phyloP scores from a whole-genome alignment of 2,888 invertebrate species.

The Thecophora atra region DNA sequence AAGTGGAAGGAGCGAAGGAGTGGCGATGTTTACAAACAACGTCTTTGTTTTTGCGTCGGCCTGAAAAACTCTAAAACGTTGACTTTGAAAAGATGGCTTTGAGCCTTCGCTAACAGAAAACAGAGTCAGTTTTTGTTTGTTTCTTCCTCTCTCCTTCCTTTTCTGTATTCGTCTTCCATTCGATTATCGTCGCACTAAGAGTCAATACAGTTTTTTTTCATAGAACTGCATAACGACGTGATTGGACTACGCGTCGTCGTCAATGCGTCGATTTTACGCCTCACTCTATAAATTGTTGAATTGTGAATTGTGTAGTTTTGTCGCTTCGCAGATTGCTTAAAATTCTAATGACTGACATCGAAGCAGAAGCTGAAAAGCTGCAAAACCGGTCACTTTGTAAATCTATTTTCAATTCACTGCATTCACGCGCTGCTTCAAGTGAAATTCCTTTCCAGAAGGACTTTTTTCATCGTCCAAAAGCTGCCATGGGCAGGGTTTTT shows the following conservation, averaged over 20 bases:
- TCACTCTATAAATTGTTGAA: background rate
- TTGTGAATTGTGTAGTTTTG: background rate
- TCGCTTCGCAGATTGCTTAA: background rate
- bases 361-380: slow-evolving; percentile 41
- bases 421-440: background rate
- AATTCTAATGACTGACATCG: slow-evolving; percentile 35
- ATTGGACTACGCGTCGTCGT: background rate
- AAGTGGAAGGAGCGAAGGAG: background rate
- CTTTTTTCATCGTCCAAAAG: background rate
- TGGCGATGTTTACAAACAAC: background rate
- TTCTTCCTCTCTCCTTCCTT: background rate
- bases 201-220: too few species aligned
- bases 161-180: background rate
- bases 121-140: background rate
- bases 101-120: background rate
- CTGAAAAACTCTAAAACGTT: too few species aligned
- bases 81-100: too few species aligned
- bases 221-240: background rate
- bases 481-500: background rate
- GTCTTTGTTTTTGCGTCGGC: background rate
- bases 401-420: slow-evolving; percentile 17
- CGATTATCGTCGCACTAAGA: background rate
- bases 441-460: background rate
- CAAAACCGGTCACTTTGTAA: slow-evolving; percentile 47
- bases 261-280: slow-evolving; percentile 2